Conservation (phyloP, 2,888 invertebrate genomes). For the Lathronympha strigana region DNA sequence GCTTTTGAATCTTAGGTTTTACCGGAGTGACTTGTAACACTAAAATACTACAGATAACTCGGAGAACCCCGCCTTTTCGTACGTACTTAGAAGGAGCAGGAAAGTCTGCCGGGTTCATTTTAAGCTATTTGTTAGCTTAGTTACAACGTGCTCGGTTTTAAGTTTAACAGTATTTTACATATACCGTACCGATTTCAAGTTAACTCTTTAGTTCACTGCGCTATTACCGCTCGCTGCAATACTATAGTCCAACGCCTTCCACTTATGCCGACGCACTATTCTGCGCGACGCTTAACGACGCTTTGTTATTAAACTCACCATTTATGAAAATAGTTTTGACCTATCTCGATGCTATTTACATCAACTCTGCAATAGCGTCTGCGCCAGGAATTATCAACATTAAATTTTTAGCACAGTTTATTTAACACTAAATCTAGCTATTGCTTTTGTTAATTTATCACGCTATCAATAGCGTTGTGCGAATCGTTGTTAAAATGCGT, state of each 20-base stretch:
- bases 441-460: no score
- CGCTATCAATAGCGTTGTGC: neutral
- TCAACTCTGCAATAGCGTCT: conserved; percentile 23
- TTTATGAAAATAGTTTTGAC: conserved; percentile 39
- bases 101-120: neutral
- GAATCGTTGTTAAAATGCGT: neutral
- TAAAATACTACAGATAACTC: neutral
- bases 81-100: no score
- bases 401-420: neutral
- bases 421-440: no score
- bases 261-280: conserved; percentile 33
- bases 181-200: neutral
- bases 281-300: conserved; percentile 35
- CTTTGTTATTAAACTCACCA: conserved; percentile 43
- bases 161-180: neutral
- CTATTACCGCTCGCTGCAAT: conserved; percentile 31
- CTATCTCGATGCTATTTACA: conserved; percentile 28
- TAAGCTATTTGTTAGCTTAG: neutral
- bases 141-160: neutral
- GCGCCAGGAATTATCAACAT: conserved; percentile 24
- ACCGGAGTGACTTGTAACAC: conserved; percentile 10
- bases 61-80: no score
- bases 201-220: conserved; percentile 29
- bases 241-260: conserved; percentile 28
- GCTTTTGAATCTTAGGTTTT: neutral